These are phyloP conservation scores for Linnaemya tessellans DNA, from an alignment of 2,888 invertebrate species.

Conservation along the genomic window DNA sequence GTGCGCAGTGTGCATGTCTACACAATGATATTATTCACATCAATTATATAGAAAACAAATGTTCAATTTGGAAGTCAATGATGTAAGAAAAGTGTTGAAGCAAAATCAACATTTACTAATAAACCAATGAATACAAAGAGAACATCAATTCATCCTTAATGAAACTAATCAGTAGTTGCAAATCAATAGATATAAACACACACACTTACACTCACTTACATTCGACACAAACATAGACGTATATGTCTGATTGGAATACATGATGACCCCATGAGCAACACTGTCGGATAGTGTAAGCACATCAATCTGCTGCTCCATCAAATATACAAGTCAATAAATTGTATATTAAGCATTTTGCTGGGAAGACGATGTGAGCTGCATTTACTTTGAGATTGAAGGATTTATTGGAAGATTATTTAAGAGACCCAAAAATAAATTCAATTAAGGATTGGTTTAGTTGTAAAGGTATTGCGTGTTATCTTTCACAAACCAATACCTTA, in stretches of 20 bases:
- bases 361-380: neutral
- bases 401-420: neutral
- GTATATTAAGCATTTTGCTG: neutral
- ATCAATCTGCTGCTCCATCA: constrained; percentile 16
- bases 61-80: constrained; percentile 10
- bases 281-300: neutral
- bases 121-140: neutral
- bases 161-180: constrained; percentile 48
- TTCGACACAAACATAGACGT: neutral
- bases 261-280: neutral
- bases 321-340: constrained; percentile 7
- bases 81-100: constrained; percentile 46
- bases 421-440: constrained; percentile 16
- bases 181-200: neutral
- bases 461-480: constrained; percentile 34
- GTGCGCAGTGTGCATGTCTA: neutral
- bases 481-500: constrained; percentile 9
- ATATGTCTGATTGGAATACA: constrained; percentile 28
- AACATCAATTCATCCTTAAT: constrained; percentile 27
- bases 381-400: neutral
- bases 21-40: neutral
- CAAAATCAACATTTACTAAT: neutral
- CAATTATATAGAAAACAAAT: constrained; percentile 30
- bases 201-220: neutral
- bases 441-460: constrained; percentile 29